Base-by-base conservation (phyloP, 2,113 vertebrate genomes). In the Lagopus muta region DNA sequence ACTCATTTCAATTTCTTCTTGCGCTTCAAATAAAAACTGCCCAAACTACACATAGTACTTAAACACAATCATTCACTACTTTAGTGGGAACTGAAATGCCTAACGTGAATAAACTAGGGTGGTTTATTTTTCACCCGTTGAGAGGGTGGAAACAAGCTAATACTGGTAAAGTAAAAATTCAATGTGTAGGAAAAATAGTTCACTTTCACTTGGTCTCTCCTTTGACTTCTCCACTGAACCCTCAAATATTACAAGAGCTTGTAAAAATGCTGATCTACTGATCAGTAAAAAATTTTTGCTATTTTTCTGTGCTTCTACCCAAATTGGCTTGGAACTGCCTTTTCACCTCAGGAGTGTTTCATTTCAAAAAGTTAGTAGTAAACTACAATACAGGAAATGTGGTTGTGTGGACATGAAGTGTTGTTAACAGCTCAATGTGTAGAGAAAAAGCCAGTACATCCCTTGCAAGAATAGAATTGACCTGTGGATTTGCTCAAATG, bases 231-330 rank as follows among this genome's bases (percentile, higher is more conserved):
- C 61, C 55, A 64, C 9, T 50, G 34, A 88, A 79, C 13, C 10
- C 13, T 32, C 32, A 65, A 3, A 28, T 0, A 0, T 20, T 2
- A 1, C 38, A 86, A 16, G 10, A 73, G 3, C 8, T 13, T 83
- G 54, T 54, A 72, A 88, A 72, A 92, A 93, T n/a, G 6, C 16
- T 65, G 48, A 80, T 61, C 34, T 88, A 57, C 11, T 54, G 13
- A 58, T 58, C 36, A 62, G 27, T 77, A 62, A 72, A 58, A 61
- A 27, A 5, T 40, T 40, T 40, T 55, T 76, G 5, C 36, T 93
- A 64, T 62, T 75, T 19, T 57, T 79, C 19, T 57, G 9, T 5
- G 4, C 30, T 66, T 94, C 86, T 83, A 25, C 61, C 64, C 77
- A 34, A 48, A 65, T 47, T 77, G 27, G 1, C 45, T 30, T 83